These are phyloP conservation scores for Dermolepida albohirtum DNA, from an alignment of 2,888 invertebrate genomes.

Conservation along the genomic window DNA sequence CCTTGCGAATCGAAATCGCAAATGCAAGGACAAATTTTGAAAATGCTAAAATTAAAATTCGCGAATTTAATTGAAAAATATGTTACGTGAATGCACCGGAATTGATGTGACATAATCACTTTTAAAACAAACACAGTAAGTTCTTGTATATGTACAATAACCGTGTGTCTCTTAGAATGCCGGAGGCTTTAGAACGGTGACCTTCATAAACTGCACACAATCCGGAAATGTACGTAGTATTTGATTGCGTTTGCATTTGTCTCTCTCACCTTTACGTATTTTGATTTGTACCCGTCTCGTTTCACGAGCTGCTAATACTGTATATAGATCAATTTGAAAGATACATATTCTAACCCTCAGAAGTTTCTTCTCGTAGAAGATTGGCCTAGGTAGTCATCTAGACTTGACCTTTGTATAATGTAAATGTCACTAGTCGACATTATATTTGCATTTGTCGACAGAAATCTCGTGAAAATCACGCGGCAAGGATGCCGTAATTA, in stretches of 20 bases:
- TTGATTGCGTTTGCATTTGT: conserved; percentile 44
- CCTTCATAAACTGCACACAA: conserved; percentile 60
- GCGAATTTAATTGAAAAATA: background rate
- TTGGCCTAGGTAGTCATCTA: conserved; percentile 54
- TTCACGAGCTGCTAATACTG: background rate
- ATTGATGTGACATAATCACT: conserved; percentile 33
- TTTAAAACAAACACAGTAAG: conserved; percentile 38
- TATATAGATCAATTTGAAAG: conserved; percentile 15
- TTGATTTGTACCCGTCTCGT: conserved; percentile 36
- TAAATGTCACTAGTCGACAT: conserved; percentile 64
- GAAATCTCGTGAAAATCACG: conserved; percentile 33
- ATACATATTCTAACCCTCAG: conserved; percentile 43
- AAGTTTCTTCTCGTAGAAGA: conserved; percentile 43
- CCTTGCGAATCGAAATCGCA: conserved; percentile 13
- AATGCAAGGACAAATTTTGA: conserved; percentile 27
- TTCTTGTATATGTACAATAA: conserved; percentile 30
- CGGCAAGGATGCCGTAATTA: conserved; percentile 10
- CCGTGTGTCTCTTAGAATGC: conserved; percentile 53
- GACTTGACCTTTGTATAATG: conserved; percentile 55
- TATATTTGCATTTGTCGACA: conserved; percentile 56
- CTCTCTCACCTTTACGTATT: conserved; percentile 29
- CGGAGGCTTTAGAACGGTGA: conserved; percentile 60
- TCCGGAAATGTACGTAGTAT: conserved; percentile 56
- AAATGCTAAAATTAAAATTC: conserved; percentile 23
- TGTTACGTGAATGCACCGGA: conserved; percentile 24